Conservation (phyloP, 1,140 invertebrate species). For the Caerostris extrusa region DNA sequence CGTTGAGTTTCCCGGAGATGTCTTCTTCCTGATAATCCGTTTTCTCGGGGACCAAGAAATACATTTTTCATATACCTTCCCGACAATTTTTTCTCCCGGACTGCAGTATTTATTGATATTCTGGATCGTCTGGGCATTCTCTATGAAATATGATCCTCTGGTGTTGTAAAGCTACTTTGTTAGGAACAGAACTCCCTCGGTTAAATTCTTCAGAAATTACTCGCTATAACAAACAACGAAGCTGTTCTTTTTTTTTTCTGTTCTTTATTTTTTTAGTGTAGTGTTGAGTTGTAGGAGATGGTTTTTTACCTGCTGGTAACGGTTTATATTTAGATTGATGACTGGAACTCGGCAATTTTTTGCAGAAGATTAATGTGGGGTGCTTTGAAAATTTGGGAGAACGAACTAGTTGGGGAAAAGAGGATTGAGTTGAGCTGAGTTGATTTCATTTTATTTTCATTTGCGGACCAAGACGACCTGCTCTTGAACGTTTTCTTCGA, state of each 20-base stretch:
- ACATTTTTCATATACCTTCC: no score
- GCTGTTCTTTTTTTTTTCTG: no score
- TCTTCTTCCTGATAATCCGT: no score
- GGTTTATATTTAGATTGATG: not conserved
- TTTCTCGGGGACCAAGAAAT: no score
- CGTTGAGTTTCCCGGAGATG: no score
- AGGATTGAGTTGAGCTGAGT: not conserved
- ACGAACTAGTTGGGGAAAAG: not conserved
- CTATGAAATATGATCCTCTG: no score
- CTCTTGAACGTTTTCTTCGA: not conserved
- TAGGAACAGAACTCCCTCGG: not conserved
- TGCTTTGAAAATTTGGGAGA: not conserved
- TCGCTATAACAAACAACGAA: not conserved
- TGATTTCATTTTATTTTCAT: not conserved
- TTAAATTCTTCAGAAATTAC: not conserved
- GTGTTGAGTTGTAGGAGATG: not conserved
- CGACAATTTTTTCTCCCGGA: no score
- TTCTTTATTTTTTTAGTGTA: no score
- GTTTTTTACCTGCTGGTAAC: not conserved
- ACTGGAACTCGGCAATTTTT: not conserved
- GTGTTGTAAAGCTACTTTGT: not conserved
- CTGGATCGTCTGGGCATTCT: no score
- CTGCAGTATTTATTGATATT: no score
- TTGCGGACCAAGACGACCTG: not conserved
- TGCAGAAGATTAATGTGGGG: not conserved